Conservation (phyloP, 1,140 invertebrate species). For the Drosophila pruinosa region DNA sequence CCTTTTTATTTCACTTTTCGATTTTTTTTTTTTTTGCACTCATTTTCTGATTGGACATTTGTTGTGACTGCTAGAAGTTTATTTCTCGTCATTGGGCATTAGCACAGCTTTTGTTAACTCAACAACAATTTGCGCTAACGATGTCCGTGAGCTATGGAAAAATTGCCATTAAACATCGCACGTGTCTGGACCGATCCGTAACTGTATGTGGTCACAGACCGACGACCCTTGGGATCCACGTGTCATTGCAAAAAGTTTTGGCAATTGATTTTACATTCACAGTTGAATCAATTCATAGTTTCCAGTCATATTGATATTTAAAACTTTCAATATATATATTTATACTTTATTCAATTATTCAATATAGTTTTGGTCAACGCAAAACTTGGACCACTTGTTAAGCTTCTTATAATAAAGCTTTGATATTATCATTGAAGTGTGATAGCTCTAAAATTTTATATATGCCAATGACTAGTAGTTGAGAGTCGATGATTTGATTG, state of each 20-base stretch:
- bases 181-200: constrained; percentile 52
- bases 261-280: constrained; percentile 28
- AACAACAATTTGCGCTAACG: constrained; percentile 75
- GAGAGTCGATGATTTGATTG: too few species aligned
- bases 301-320: background rate
- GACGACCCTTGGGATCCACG: constrained; percentile 9
- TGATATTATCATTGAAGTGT: constrained; percentile 59
- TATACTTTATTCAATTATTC: background rate
- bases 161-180: constrained; percentile 35
- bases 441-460: too few species aligned
- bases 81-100: constrained; percentile 23
- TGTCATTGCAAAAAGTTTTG: constrained; percentile 8
- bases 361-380: background rate
- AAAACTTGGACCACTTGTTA: background rate
- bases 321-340: background rate
- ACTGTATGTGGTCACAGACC: background rate
- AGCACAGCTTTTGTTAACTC: constrained; percentile 36
- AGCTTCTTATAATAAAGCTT: constrained; percentile 22
- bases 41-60: constrained; percentile 37
- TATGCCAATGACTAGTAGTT: constrained; percentile 33
- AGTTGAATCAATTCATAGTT: background rate
- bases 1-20: background rate
- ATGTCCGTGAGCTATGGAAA: constrained; percentile 66
- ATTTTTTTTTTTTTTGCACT: constrained; percentile 3
- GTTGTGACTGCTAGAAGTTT: constrained; percentile 10